Evolutionary conservation across 2,888 invertebrate species (phyloP).

Genomic region (Lomographa bimaculata): DNA sequence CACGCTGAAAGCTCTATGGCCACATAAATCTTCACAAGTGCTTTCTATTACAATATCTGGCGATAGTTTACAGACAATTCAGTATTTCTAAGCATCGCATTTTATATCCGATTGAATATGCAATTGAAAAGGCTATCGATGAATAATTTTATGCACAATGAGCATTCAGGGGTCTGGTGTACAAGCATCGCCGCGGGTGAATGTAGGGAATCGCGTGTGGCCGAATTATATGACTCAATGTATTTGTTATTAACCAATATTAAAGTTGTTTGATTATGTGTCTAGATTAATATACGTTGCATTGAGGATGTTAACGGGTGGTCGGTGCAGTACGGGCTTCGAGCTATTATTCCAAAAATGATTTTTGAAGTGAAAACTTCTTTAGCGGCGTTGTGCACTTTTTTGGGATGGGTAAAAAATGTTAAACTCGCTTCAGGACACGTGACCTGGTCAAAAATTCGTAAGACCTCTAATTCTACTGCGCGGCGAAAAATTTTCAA

Average conservation of each 20-base stretch:
- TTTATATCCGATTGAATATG: constrained; percentile 28
- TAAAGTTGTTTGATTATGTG: constrained; percentile 6
- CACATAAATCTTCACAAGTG: constrained; percentile 15
- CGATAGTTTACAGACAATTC: constrained; percentile 14
- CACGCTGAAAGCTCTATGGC: constrained; percentile 14
- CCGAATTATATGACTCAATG: constrained; percentile 38
- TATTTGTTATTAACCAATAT: constrained; percentile 30
- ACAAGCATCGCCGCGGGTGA: constrained; percentile 55
- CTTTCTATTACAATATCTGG: constrained; percentile 15
- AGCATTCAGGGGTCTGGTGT: constrained; percentile 47
- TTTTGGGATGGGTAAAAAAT: too few species aligned
- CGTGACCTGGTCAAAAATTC: too few species aligned
- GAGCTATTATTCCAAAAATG: too few species aligned
- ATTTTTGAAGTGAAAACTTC: too few species aligned
- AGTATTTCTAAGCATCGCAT: constrained; percentile 23
- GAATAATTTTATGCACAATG: constrained; percentile 62
- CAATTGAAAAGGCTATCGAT: constrained; percentile 64
- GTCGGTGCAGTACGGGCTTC: constrained; percentile 3
- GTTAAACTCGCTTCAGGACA: too few species aligned
- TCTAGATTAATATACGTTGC: neutral
- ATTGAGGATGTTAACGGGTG: constrained; percentile 2
- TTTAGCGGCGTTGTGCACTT: too few species aligned
- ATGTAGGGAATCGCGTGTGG: constrained; percentile 57
- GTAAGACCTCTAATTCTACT: too few species aligned
- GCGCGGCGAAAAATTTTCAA: too few species aligned